Conservation (phyloP, 2,888 invertebrate genomes). For the Caenorhabditis zanzibari region DNA sequence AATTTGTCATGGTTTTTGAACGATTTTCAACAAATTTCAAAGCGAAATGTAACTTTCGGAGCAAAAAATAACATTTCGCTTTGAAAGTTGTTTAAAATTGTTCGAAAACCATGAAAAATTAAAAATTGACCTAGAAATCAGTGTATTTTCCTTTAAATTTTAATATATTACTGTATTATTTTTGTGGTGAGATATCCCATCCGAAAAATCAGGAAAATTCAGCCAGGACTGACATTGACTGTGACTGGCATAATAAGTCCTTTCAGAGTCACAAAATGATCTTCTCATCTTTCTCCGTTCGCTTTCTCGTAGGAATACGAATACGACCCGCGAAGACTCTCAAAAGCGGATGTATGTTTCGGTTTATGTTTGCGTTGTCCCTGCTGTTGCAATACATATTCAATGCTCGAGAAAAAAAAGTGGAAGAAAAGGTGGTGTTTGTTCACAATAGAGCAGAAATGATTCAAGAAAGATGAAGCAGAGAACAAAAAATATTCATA, state of each 20-base stretch:
- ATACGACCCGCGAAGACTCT: slow-evolving; percentile 1
- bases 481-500: not conserved
- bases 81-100: too few relatives aligned
- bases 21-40: too few relatives aligned
- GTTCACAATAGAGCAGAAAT: slow-evolving; percentile 38
- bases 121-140: too few relatives aligned
- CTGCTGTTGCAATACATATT: slow-evolving; percentile 60
- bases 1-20: too few relatives aligned
- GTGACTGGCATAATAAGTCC: not conserved
- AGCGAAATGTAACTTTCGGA: too few relatives aligned
- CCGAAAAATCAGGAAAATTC: too few relatives aligned
- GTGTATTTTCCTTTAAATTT: too few relatives aligned
- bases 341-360: slow-evolving; percentile 45
- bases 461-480: not conserved
- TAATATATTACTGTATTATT: too few relatives aligned
- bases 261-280: slow-evolving; percentile 2
- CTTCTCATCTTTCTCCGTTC: slow-evolving; percentile 37
- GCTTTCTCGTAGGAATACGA: slow-evolving; percentile 5
- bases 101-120: too few relatives aligned
- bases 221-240: too few relatives aligned
- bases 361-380: slow-evolving; percentile 38
- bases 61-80: too few relatives aligned
- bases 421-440: slow-evolving; percentile 30
- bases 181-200: too few relatives aligned
- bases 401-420: slow-evolving; percentile 38